Conservation (phyloP, 1,140 invertebrate species). For the Ips nitidus region DNA sequence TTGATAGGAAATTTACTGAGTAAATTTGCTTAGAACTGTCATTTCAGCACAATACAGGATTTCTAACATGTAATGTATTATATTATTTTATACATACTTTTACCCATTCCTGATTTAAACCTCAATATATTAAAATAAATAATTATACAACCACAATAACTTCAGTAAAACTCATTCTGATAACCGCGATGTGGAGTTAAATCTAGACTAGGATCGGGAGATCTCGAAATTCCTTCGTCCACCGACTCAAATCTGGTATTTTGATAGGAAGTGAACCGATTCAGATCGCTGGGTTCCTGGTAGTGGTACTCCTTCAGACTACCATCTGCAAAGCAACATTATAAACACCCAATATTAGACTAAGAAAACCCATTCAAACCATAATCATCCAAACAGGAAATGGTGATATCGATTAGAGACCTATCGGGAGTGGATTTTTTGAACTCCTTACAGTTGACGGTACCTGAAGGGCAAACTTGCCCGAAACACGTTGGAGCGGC, state of each 20-base stretch:
- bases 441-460: constrained; percentile 38
- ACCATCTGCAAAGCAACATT: constrained; percentile 17
- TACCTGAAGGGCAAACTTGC: constrained; percentile 34
- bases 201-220: constrained; percentile 11
- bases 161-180: too few species aligned
- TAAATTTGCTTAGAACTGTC: too few species aligned
- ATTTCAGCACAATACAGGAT: too few species aligned
- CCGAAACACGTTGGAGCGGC: constrained; percentile 35
- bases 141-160: too few species aligned
- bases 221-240: constrained; percentile 16
- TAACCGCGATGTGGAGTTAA: constrained; percentile 11
- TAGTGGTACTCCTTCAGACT: constrained; percentile 35
- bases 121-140: too few species aligned
- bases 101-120: too few species aligned
- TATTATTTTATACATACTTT: too few species aligned
- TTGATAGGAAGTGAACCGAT: constrained; percentile 30
- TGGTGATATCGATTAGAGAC: constrained; percentile 31
- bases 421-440: constrained; percentile 35
- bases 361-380: constrained; percentile 11
- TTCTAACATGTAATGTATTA: too few species aligned
- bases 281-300: constrained; percentile 29
- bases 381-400: constrained; percentile 39
- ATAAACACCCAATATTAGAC: background rate
- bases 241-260: constrained; percentile 33
- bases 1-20: too few species aligned